Conservation (phyloP, 1,140 invertebrate species). For the Paraescarpia echinospica region DNA sequence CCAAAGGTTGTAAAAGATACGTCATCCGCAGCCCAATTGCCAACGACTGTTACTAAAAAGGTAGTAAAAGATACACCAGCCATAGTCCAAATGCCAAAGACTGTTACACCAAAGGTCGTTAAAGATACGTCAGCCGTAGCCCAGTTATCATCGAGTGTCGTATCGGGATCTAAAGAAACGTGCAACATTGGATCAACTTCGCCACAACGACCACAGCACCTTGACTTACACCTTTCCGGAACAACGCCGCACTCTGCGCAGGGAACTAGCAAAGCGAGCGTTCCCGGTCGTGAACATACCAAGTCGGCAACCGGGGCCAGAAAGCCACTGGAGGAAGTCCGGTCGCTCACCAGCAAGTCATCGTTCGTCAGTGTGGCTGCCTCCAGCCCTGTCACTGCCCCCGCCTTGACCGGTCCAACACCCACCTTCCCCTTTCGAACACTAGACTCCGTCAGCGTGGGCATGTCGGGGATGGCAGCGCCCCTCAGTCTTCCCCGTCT, state of each 20-base stretch:
- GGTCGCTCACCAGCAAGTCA: background rate
- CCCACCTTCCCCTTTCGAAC: background rate
- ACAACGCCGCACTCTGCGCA: background rate
- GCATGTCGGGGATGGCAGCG: background rate
- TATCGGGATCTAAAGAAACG: background rate
- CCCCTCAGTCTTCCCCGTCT: background rate
- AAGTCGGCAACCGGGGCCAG: background rate
- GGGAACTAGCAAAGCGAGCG: background rate
- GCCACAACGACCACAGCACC: background rate
- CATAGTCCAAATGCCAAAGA: too few species aligned
- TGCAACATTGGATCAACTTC: background rate
- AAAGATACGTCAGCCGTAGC: too few species aligned
- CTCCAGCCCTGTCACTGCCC: background rate
- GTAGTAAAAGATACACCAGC: too few species aligned
- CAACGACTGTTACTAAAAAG: too few species aligned
- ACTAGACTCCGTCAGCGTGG: too few species aligned
- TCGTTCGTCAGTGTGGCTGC: background rate
- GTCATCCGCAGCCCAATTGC: too few species aligned
- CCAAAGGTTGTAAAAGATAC: too few species aligned
- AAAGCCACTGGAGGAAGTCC: background rate
- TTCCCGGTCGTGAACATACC: background rate
- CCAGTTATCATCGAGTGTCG: too few species aligned
- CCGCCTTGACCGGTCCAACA: background rate
- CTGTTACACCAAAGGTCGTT: too few species aligned
- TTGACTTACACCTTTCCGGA: background rate